Evolutionary conservation across 2,113 vertebrate genomes (phyloP), one percentile per base, ranked within the genome.

Genomic region (Herpetotheres cachinnans): DNA sequence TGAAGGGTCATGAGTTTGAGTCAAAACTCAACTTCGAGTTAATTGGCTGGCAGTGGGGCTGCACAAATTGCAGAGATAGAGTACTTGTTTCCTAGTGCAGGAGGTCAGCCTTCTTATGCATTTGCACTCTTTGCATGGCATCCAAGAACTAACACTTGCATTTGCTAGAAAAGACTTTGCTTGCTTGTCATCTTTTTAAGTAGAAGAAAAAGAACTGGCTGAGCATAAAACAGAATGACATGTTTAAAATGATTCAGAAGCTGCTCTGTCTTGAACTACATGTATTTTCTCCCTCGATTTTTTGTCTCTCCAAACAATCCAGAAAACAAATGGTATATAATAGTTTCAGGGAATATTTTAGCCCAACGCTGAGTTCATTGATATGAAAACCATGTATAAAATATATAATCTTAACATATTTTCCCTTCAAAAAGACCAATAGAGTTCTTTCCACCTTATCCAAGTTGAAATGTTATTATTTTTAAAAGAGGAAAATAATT

Each of bases 1-100:
- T 92, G 93, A 97, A 97, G 95, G 97, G 97, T 98, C 98, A 98
- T 59, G 55, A 97, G 96, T 98, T 97, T 97, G 96, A 98, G 97
- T 98, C 96, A 98, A 98, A 98, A 98, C 97, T 98, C 97, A 98
- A 95, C 95, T 96, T 98, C 90, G 87, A 97, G 97, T 98, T 98
- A 98, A 98, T 98, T 98, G 97, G 97, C 95, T 98, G 89, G 93
- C 86, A 87, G 93, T 97, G 92, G 89, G 83, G 80, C 92, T 96
- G 72, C 93, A 97, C 89, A 98, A 97, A 97, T 95, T 97, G 95
- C 96, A 81, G 94, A 97, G 94, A 97, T 90, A 93, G 81, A 91
- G 70, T 93, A 94, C 86, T 97, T 97, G 95, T 97, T 97, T 97
- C 87, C 86, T 89, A 77, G 86, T 79, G 84, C 74, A 79, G 94